These are phyloP conservation scores for Calliphora vomitoria DNA, from an alignment of 2,888 invertebrate genomes.

Conservation along the genomic window DNA sequence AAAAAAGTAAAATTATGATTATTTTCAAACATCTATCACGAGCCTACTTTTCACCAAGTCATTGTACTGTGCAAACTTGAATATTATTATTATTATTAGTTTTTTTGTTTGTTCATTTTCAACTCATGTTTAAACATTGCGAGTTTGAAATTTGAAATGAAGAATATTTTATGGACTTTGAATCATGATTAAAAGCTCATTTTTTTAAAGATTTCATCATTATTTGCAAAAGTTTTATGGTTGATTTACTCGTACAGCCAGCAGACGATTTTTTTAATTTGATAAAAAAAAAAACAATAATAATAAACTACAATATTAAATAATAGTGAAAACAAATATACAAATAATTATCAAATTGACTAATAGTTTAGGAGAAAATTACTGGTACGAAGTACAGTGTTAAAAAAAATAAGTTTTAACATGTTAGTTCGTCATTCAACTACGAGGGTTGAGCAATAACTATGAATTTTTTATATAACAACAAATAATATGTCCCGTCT, in stretches of 20 bases:
- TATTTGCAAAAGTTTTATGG: conserved; percentile 43
- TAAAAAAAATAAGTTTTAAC: neutral
- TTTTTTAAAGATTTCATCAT: conserved; percentile 44
- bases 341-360: conserved; percentile 26
- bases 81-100: conserved; percentile 22
- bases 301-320: conserved; percentile 5
- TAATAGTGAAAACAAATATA: neutral
- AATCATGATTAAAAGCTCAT: conserved; percentile 24
- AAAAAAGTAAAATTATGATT: conserved; percentile 27
- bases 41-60: conserved; percentile 54
- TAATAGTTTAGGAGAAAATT: conserved; percentile 7
- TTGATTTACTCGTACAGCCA: conserved; percentile 13
- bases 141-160: conserved; percentile 6
- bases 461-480: neutral
- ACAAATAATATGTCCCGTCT: neutral
- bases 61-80: conserved; percentile 57
- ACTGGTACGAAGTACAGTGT: neutral
- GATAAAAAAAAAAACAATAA: conserved; percentile 16
- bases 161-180: conserved; percentile 29
- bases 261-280: conserved; percentile 23
- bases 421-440: neutral
- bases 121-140: conserved; percentile 31
- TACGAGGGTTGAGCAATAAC: neutral
- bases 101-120: neutral
- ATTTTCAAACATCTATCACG: conserved; percentile 42